A percentile compares a stretch with the other conserved stretches of the same genome.
These are phyloP conservation scores for Argynnis bischoffii DNA, from an alignment of 2,888 invertebrate species.

Conservation along the genomic window DNA sequence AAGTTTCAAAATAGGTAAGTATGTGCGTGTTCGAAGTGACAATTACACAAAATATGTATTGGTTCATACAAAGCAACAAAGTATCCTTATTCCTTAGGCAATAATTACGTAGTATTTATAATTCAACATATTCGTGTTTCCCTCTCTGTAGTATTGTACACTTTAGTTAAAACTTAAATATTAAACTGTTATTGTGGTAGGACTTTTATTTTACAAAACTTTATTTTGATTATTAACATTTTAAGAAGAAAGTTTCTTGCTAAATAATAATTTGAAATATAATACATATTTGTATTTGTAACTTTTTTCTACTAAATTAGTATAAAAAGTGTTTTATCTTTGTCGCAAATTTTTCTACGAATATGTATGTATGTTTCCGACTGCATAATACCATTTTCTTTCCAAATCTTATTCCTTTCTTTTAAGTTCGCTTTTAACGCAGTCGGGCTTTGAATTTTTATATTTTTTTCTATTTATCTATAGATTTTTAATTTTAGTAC, in stretches of 20 bases:
- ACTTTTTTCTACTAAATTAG: too few relatives aligned
- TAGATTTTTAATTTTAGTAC: too few relatives aligned
- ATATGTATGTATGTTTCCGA: too few relatives aligned
- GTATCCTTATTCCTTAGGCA: slow-evolving; percentile 28
- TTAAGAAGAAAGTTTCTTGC: slow-evolving; percentile 10
- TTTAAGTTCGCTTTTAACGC: too few relatives aligned
- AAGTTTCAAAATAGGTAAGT: slow-evolving; percentile 50
- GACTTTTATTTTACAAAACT: slow-evolving; percentile 19
- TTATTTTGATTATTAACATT: slow-evolving; percentile 5
- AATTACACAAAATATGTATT: slow-evolving; percentile 28
- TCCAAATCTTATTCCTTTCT: too few relatives aligned
- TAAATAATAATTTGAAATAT: background rate
- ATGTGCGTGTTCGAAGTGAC: slow-evolving; percentile 17
- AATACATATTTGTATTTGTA: too few relatives aligned
- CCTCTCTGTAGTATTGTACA: slow-evolving; percentile 29
- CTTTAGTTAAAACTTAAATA: slow-evolving; percentile 22
- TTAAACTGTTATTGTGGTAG: slow-evolving; percentile 24
- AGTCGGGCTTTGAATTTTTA: too few relatives aligned
- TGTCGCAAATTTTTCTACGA: too few relatives aligned
- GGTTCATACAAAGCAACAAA: too few relatives aligned
- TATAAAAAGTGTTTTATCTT: too few relatives aligned
- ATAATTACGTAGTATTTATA: slow-evolving; percentile 45
- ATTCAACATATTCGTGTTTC: slow-evolving; percentile 42
- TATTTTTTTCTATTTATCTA: too few relatives aligned
- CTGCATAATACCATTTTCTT: too few relatives aligned